Conservation (phyloP, 2,113 vertebrate species). For the Callospermophilus lateralis region DNA sequence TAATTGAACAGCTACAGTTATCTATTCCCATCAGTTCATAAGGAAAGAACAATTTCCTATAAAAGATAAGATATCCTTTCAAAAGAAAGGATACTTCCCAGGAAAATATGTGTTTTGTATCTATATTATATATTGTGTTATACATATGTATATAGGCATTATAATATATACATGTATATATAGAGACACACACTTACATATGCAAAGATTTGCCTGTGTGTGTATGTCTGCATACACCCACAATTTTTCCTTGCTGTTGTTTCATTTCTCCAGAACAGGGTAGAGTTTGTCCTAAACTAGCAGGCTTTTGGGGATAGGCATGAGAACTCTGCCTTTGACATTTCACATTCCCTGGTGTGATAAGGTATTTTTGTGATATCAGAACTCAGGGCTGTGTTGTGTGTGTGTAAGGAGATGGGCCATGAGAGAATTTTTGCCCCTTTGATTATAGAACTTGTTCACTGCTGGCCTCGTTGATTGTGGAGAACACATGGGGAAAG, state of each 20-base stretch:
- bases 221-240: rapidly evolving
- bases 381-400: not conserved
- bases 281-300: not conserved
- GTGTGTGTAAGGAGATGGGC: not conserved
- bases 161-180: too few relatives aligned
- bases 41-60: not conserved
- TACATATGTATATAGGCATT: too few relatives aligned
- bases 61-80: not conserved
- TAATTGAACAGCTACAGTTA: not conserved
- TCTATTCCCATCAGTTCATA: not conserved
- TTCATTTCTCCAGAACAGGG: not conserved
- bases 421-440: not conserved
- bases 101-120: not conserved
- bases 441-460: not conserved
- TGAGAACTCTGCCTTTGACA: not conserved
- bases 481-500: not conserved
- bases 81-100: not conserved
- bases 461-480: not conserved
- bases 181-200: too few relatives aligned
- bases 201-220: too few relatives aligned
- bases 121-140: too few relatives aligned
- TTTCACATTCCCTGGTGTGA: not conserved
- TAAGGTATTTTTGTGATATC: not conserved
- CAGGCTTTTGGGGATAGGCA: not conserved
- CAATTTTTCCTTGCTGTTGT: not conserved